Evolutionary conservation across 1,140 invertebrate genomes (phyloP), one percentile per base, ranked within the genome.

Genomic region (Anastrepha obliqua): DNA sequence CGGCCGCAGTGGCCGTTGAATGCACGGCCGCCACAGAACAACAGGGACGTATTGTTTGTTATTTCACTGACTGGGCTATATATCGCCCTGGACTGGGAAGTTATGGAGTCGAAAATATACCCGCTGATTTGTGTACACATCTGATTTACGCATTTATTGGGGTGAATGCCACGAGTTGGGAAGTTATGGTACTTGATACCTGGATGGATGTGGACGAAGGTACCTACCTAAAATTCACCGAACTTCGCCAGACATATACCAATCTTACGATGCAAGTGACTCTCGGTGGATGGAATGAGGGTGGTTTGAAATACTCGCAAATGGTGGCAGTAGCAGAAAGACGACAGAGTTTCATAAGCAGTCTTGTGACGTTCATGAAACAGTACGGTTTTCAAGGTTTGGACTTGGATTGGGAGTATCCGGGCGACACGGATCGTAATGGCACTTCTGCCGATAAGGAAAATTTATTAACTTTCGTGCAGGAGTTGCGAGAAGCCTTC

Each of bases 31-130:
- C 86, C 58, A 81, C 42, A 1, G 90, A 91, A 11, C 90, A 91
- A 62, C 88, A 89, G 0, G 94, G 95, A 13, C 95, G 96, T 91
- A 95, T 97, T 81, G 96, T 97, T 47, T 98, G 97, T 90, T 98
- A 98, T 94, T 98, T 97, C 94, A 97, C 96, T 91, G 98, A 98
- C 90, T 98, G 97, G 98, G 97, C 97, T 5, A 95, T 98, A 17
- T 97, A 98, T 93, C 94, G 97, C 58, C 97, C 97, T 0, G 97
- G 96, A 5, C 93, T 97, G 7, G 97, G 97, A 5, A 96, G 95
- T 62, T 98, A 98, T 90, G 96, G 94, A 2, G 95, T 98, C 67
- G 96, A 97, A 67, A 97, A 98, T 91, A 95, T 98, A 81, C 97
- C 97, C 0, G 96, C 95, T 2, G 95, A 97, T 89, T 93, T 97